A percentile compares a stretch with the other conserved stretches of the same genome.
These are phyloP conservation scores for Phasianus colchicus DNA, from an alignment of 2,113 vertebrate genomes.

Conservation along the genomic window DNA sequence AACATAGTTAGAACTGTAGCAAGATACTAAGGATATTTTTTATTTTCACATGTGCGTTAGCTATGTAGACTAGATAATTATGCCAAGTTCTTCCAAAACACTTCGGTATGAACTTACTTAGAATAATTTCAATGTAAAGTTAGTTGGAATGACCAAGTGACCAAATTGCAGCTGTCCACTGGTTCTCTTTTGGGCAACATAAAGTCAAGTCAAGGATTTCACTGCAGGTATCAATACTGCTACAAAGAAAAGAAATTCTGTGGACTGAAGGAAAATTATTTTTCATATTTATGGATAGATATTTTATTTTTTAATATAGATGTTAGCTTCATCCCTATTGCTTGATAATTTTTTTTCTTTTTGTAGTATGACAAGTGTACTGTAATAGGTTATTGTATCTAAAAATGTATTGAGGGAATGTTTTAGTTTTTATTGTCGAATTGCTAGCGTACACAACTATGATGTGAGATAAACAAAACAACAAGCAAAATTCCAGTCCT, in stretches of 20 bases:
- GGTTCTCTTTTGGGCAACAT: neutral
- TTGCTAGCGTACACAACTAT: neutral
- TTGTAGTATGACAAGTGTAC: neutral
- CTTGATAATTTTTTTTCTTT: neutral
- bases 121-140: too few species aligned
- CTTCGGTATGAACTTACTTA: too few species aligned
- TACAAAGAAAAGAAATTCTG: neutral
- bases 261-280: neutral
- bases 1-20: too few species aligned
- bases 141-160: too few species aligned
- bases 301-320: neutral
- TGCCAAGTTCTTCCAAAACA: too few species aligned
- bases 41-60: too few species aligned
- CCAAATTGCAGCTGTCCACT: neutral
- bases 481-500: neutral
- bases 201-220: neutral
- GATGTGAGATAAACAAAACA: neutral
- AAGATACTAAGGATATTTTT: too few species aligned
- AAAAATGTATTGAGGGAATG: neutral
- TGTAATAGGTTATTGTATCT: neutral
- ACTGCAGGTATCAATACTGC: neutral
- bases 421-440: neutral
- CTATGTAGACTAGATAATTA: too few species aligned
- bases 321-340: too few species aligned
- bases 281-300: neutral